These are phyloP conservation scores for Arge pagana DNA, from an alignment of 2,888 invertebrate genomes.

Conservation along the genomic window DNA sequence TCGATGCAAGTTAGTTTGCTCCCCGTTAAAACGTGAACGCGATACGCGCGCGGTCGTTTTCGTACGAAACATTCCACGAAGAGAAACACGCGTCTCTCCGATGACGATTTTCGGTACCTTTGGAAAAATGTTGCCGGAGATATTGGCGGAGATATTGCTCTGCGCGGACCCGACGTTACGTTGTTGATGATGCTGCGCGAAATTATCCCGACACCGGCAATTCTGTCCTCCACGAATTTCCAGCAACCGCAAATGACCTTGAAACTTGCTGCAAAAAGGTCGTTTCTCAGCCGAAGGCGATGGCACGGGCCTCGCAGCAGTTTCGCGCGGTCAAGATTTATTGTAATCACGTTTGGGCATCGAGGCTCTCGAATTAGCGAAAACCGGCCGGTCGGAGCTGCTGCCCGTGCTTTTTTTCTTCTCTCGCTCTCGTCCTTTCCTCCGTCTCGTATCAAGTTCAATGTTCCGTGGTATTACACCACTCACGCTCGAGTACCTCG, in stretches of 20 bases:
- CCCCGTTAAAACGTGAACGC: too few species aligned
- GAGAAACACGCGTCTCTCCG: too few species aligned
- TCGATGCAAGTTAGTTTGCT: too few species aligned
- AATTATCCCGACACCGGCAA: too few species aligned
- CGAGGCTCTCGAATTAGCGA: conserved; percentile 20
- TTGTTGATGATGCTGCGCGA: too few species aligned
- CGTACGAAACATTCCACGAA: too few species aligned
- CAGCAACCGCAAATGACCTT: conserved; percentile 6
- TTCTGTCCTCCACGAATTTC: not conserved
- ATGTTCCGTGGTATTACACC: conserved; percentile 31
- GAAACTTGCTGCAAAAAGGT: conserved; percentile 19
- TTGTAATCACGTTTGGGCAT: conserved; percentile 22
- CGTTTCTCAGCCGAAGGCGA: conserved; percentile 9
- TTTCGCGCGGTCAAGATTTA: conserved; percentile 19
- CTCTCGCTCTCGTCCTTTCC: conserved; percentile 4
- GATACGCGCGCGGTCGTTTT: too few species aligned
- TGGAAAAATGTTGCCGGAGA: too few species aligned
- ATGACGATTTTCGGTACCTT: too few species aligned
- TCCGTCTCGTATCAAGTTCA: conserved; percentile 41
- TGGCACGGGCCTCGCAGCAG: conserved; percentile 3
- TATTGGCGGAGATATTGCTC: too few species aligned
- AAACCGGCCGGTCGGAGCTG: conserved; percentile 6
- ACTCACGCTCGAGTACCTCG: not conserved
- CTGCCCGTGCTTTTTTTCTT: conserved; percentile 5
- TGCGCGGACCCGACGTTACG: too few species aligned